A percentile compares a stretch with the other conserved stretches of the same genome.
Conservation (phyloP, 2,888 invertebrate genomes). For the Drosophila cracens region DNA sequence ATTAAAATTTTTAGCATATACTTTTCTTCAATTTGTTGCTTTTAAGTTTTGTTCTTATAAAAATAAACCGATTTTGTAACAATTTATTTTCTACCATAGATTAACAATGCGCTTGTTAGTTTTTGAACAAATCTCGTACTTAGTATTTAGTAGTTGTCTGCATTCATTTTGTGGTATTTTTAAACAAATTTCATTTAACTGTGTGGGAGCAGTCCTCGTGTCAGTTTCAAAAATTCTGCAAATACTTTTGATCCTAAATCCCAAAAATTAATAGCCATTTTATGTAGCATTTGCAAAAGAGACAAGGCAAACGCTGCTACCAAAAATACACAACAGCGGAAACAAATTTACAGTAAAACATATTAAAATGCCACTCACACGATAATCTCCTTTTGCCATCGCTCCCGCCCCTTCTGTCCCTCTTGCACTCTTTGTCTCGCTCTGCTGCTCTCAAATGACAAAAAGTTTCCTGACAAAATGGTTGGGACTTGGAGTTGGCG, state of each 20-base stretch:
- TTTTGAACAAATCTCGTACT: neutral
- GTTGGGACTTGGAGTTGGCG: conserved; percentile 23
- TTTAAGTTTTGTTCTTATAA: neutral
- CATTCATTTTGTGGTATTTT: conserved; percentile 7
- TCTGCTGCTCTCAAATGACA: conserved; percentile 38
- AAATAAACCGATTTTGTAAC: neutral
- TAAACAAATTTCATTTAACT: conserved; percentile 18
- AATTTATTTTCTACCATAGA: neutral
- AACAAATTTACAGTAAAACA: conserved; percentile 66
- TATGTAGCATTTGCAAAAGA: conserved; percentile 32
- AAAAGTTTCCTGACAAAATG: conserved; percentile 63
- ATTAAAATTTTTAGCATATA: too few relatives aligned
- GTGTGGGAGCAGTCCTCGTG: conserved; percentile 17
- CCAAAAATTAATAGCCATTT: conserved; percentile 76
- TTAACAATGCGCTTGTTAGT: neutral
- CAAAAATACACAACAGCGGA: conserved; percentile 44
- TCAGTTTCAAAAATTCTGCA: conserved; percentile 26
- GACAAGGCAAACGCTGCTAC: conserved; percentile 39
- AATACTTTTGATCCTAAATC: conserved; percentile 47
- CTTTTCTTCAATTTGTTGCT: neutral
- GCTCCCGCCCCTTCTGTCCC: neutral
- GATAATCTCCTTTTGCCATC: conserved; percentile 61
- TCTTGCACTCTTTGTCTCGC: neutral
- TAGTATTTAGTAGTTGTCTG: neutral
- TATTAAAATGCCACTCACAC: conserved; percentile 79